A percentile compares a stretch with the other conserved stretches of the same genome.
phyloP scores from a whole-genome alignment of 2,113 vertebrate species.

The Perca schrenkii region DNA sequence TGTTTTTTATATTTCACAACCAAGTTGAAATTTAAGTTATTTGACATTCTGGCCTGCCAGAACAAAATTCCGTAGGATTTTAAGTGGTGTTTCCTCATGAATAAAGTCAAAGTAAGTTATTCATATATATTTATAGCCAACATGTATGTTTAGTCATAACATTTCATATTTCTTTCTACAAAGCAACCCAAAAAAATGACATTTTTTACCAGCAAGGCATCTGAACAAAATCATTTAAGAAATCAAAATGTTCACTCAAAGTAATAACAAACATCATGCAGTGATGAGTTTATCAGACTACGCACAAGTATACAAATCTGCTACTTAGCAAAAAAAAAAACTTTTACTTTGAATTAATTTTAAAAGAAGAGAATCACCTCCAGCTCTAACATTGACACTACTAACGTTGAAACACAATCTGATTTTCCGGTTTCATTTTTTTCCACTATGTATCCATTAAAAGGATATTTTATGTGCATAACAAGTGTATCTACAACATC shows the following conservation, averaged over 20 bases:
- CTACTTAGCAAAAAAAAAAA: conserved; percentile 28
- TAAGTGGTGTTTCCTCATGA: conserved; percentile 37
- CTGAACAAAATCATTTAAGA: conserved; percentile 53
- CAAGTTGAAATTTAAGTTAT: conserved; percentile 43
- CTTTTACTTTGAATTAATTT: conserved; percentile 49
- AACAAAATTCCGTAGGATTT: conserved; percentile 56
- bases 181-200: conserved; percentile 37
- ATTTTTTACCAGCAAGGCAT: conserved; percentile 38
- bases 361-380: conserved; percentile 51
- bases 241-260: conserved; percentile 58
- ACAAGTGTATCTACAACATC: conserved; percentile 68
- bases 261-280: conserved; percentile 74
- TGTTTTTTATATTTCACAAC: conserved; percentile 39
- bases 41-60: conserved; percentile 84
- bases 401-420: conserved; percentile 60
- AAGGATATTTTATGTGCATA: conserved; percentile 71
- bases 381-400: conserved; percentile 64
- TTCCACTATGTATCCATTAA: conserved; percentile 34
- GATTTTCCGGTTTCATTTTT: conserved; percentile 10
- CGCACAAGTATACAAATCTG: conserved; percentile 59
- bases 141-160: conserved; percentile 3
- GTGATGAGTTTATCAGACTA: conserved; percentile 51
- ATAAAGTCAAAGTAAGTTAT: conserved; percentile 46
- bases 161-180: conserved; percentile 24
- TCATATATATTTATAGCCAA: conserved; percentile 24